Base-by-base conservation (phyloP, 1,140 invertebrate genomes). In the Hyphantria cunea region DNA sequence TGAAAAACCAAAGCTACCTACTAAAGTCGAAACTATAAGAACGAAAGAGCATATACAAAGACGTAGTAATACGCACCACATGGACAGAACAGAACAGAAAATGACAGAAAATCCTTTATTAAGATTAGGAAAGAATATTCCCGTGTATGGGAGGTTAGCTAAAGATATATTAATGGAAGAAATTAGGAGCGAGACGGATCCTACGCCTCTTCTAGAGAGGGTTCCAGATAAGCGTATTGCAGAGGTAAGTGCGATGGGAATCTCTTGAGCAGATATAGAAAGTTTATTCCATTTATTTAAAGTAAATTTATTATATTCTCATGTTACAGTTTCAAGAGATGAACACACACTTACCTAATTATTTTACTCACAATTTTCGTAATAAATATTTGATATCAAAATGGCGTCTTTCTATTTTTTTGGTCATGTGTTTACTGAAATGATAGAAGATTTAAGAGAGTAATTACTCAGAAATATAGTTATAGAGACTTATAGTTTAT, bases 111-210 rank as follows among this genome's bases (percentile, higher is more conserved):
- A 77, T 72, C 70, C 78, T 42, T 47, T 85, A 34, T 34, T 71
- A 45, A 72, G 37, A 64, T 55, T 82, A 53, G 74, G 70, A 6
- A 72, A 69, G 59, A 75, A 73, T 25, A 51, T 84, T 15, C 74
- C 82, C 12, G 76, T 65, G 63, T 85, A 80, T 60, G 74, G 80
- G 39, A 68, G 44, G 6, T 68, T 85, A 8, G 62, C 80, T 5
- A 78, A 74, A 65, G 63, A 81, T 52, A 25, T 86, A 44, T 42
- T 83, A 48, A 37, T 76, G 39, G 52, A 72, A 1, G 63, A 78
- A 15, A 55, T 78, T 3, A n/a, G 66, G 42, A 56, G 34, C 41
- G 49, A 66, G 11, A 66, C 66, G 6, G 74, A 76, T 44, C 78
- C 80, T 31, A 70, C 60, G 10, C 62, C 72, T n/a, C 47, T 82